A percentile compares a stretch with the other conserved stretches of the same genome.
Conservation (phyloP, 2,113 vertebrate species). For the Todiramphus saurophagus region DNA sequence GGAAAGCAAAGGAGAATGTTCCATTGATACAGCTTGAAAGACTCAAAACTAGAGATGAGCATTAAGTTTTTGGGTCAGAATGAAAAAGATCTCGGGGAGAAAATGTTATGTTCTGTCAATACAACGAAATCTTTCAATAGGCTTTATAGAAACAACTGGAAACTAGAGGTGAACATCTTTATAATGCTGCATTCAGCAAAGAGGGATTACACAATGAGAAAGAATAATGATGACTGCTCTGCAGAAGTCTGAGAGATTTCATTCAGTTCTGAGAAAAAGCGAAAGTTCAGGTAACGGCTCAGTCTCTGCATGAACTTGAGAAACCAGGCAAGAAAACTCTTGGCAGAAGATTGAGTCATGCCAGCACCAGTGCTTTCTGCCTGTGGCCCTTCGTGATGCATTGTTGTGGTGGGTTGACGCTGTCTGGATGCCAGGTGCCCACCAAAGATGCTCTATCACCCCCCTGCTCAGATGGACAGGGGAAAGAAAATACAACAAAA, state of each 20-base stretch:
- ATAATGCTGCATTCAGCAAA: background rate
- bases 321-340: background rate
- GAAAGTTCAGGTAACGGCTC: background rate
- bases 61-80: constrained; percentile 25
- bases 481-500: background rate
- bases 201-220: background rate
- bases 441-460: rapidly evolving
- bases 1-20: background rate
- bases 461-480: background rate
- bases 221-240: background rate
- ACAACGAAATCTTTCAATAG: background rate
- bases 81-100: constrained; percentile 7
- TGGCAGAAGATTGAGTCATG: background rate
- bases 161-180: background rate
- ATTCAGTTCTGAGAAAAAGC: background rate
- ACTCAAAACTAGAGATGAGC: background rate
- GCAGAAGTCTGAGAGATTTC: background rate
- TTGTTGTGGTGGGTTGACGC: background rate
- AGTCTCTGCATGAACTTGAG: background rate
- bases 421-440: background rate
- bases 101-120: background rate
- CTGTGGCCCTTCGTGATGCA: background rate
- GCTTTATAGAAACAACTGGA: constrained; percentile 18
- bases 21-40: background rate
- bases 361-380: background rate